phyloP scores from a whole-genome alignment of 2,888 invertebrate species.

The Pomacea canaliculata region DNA sequence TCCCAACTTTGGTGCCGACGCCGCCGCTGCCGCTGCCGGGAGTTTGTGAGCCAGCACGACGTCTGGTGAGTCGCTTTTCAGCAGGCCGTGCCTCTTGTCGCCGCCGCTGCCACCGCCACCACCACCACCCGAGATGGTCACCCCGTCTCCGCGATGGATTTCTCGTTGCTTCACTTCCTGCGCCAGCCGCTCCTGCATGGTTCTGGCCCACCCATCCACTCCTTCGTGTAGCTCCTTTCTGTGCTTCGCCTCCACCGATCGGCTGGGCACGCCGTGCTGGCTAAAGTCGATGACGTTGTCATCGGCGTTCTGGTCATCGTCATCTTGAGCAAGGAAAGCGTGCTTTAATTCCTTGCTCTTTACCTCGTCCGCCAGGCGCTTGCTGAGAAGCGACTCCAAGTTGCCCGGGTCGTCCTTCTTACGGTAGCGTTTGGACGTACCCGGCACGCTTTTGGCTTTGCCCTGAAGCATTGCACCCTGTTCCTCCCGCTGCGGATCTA shows the following conservation, averaged over 20 bases:
- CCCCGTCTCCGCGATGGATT: constrained; percentile 47
- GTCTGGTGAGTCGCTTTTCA: background rate
- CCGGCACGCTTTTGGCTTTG: background rate
- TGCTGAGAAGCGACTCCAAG: constrained; percentile 60
- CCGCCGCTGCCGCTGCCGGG: background rate
- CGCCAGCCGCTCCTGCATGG: constrained; percentile 58
- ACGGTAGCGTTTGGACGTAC: constrained; percentile 23
- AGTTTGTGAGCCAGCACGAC: background rate
- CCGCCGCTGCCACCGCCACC: background rate
- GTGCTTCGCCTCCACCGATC: constrained; percentile 16
- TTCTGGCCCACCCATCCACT: constrained; percentile 55
- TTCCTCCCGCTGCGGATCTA: background rate
- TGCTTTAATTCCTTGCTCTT: constrained; percentile 60
- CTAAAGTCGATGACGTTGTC: constrained; percentile 29
- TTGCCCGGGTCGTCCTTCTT: constrained; percentile 37
- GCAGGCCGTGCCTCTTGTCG: constrained; percentile 41
- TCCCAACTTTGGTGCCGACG: background rate
- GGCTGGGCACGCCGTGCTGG: constrained; percentile 17
- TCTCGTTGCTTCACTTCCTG: constrained; percentile 64
- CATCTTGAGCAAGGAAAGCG: constrained; percentile 39
- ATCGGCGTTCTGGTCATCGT: constrained; percentile 35
- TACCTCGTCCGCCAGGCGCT: constrained; percentile 58
- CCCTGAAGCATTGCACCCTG: background rate
- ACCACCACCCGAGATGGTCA: constrained; percentile 33
- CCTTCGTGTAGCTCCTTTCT: constrained; percentile 28